Base-by-base conservation (phyloP, 2,113 vertebrate genomes). In the Phaethon lepturus region DNA sequence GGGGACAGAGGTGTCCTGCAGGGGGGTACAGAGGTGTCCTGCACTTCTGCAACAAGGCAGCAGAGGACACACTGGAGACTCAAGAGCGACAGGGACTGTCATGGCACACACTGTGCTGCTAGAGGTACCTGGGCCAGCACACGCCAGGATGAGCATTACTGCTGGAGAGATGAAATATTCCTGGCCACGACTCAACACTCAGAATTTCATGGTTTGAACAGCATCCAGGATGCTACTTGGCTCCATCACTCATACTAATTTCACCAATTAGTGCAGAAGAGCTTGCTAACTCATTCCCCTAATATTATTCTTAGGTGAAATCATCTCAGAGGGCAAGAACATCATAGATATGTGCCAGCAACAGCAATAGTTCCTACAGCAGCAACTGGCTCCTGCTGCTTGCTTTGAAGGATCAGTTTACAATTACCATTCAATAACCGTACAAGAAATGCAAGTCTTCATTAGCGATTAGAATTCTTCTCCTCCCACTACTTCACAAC, bases 401-500 rank as follows among this genome's bases (percentile, higher is more conserved):
- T 6, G 29, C 38, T 28, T 25, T 38, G 58, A 77, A 55, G 35
- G 25, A 42, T 68, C 60, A 6, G 14, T 22, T n/a, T 16, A 52
- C 74, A 66, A 50, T 9, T 11, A 56, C 58, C 20, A 52, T 55
- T 45, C 62, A 31, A 50, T 13, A 93, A 53, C 44, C 1, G 1
- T 25, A 52, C 11, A 18, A 69, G 45, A 79, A 75, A 71, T 1
- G 1, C 42, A 60, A 31, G 52, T 40, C 83, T 56, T 56, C 52
- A 4, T 52, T 29, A 85, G 45, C 1, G 1, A 71, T 60, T 18
- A 67, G 58, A 80, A 87, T 31, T 77, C 60, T 92, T 25, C 67
- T 71, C 62, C 87, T 91, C 88, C 83, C 68, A 80, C 78, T 58
- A 16, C 88, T 60, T 83, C 45, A n/a, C n/a, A 59, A 38, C 62